phyloP scores from a whole-genome alignment of 2,888 invertebrate species.

The Hedychridium roseum region DNA sequence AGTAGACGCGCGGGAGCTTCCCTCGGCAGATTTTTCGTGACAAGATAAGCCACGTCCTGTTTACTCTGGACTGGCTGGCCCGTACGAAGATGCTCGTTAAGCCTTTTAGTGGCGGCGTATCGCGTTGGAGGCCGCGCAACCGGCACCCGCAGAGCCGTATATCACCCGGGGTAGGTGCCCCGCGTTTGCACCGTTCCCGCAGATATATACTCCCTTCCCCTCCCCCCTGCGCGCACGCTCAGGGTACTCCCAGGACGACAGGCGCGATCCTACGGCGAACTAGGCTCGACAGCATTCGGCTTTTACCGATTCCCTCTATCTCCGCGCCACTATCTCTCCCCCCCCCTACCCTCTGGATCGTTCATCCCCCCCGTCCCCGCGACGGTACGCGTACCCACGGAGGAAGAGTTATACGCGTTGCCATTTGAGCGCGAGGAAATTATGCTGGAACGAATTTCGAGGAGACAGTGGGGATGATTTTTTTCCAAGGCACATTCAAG shows the following conservation, averaged over 20 bases:
- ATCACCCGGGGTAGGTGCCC: constrained; percentile 50
- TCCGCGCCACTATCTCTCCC: too few relatives aligned
- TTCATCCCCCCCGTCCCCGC: too few relatives aligned
- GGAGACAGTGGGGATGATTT: background rate
- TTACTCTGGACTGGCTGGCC: constrained; percentile 52
- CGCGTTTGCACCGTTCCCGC: constrained; percentile 29
- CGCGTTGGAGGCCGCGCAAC: constrained; percentile 32
- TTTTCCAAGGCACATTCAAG: constrained; percentile 2
- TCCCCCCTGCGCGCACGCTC: constrained; percentile 39
- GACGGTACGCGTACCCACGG: background rate
- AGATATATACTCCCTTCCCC: constrained; percentile 7
- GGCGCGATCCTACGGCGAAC: background rate
- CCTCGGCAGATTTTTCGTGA: constrained; percentile 61
- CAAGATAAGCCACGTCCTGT: constrained; percentile 64
- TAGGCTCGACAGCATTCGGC: constrained; percentile 22
- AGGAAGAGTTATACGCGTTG: background rate
- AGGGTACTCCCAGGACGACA: constrained; percentile 24
- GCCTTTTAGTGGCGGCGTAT: constrained; percentile 61
- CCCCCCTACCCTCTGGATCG: too few relatives aligned
- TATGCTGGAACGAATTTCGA: too few relatives aligned
- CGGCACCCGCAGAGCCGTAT: constrained; percentile 56
- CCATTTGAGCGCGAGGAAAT: too few relatives aligned
- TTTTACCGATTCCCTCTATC: too few relatives aligned
- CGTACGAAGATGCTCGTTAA: constrained; percentile 63
- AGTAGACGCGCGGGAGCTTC: constrained; percentile 39